A percentile compares a stretch with the other conserved stretches of the same genome.
Conservation (phyloP, 1,140 invertebrate genomes). For the Lerema accius region DNA sequence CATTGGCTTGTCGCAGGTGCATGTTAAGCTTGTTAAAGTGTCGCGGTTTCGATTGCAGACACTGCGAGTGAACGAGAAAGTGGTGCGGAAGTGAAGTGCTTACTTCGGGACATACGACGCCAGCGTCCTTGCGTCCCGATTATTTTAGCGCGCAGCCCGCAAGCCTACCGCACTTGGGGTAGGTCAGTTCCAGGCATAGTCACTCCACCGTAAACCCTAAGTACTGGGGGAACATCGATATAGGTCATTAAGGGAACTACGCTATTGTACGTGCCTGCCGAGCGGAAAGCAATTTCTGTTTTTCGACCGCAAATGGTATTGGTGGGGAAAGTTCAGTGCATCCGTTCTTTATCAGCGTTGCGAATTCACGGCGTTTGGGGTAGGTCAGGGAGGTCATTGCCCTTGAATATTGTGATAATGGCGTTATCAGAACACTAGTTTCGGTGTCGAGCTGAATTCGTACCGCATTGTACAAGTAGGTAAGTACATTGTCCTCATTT, state of each 20-base stretch:
- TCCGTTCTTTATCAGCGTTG: constrained; percentile 58
- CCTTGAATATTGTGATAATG: constrained; percentile 49
- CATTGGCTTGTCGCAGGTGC: constrained; percentile 17
- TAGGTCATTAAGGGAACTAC: constrained; percentile 72
- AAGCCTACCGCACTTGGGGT: constrained; percentile 62
- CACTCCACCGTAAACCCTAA: constrained; percentile 75
- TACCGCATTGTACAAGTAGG: constrained; percentile 14
- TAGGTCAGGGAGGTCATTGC: constrained; percentile 67
- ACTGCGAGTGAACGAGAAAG: constrained; percentile 42
- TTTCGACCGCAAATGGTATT: constrained; percentile 47
- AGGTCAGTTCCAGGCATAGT: constrained; percentile 73
- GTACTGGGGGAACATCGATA: constrained; percentile 69
- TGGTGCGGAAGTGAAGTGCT: constrained; percentile 56
- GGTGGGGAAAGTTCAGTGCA: constrained; percentile 45
- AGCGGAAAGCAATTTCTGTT: constrained; percentile 60
- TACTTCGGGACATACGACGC: constrained; percentile 45
- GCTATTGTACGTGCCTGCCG: constrained; percentile 48
- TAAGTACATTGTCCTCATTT: constrained; percentile 32
- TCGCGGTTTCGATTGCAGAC: constrained; percentile 12
- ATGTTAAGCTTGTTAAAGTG: constrained; percentile 9
- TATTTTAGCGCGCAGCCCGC: constrained; percentile 66
- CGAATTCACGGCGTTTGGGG: constrained; percentile 56
- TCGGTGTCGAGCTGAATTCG: no score
- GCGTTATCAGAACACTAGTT: constrained; percentile 39
- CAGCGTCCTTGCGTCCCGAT: constrained; percentile 66